Evolutionary conservation across 1,140 invertebrate genomes (phyloP), one percentile per base, ranked within the genome.

Genomic region (Pinna nobilis): DNA sequence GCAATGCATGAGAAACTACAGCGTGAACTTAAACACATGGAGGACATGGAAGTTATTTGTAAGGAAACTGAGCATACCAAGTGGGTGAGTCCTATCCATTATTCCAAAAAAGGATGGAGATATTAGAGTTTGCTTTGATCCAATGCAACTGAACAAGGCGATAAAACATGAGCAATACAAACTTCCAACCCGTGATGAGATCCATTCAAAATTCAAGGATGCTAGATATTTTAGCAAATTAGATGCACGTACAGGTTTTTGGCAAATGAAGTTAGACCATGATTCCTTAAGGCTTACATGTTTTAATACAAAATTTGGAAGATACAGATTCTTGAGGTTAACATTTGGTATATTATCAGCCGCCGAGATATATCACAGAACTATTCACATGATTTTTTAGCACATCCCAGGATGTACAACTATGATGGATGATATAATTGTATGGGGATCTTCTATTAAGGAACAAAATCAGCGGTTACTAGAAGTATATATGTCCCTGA

Each of bases 111-210:
- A 70, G 76, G 30, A 84, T 89, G 75, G 84, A 82, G 39, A 84
- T 33, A 64, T 91, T 25, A 70, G 90, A 61, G 80, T 91, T 23
- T 91, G 90, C 79, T 67, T 91, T 15, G 90, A 92, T 82, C 90
- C 90, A 6, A 80, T 72, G 28, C 82, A 90, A 55, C 79, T 91
- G 63, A 91, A 91, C 82, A 82, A 80, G 69, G 79, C 75, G 61
- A 86, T 91, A 13, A 88, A 86, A 77, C 69, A 87, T n/a, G 55
- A 67, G 51, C 70, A 79, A 37, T 69, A 65, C 51, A 70, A 69
- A 35, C 44, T 76, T 25, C 78, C 66, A 32, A 79, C 77, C 2
- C 32, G 57, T 50, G 76, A 78, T 39, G 72, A 76, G 20, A 76
- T 74, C 35, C 39, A 32, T 20, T 35, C 51, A n/a, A 65, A 67